Evolutionary conservation across 2,797 vertebrate species (phyloP), one percentile per base, ranked within the genome.

Genomic region (Anisognathus igniventris): DNA sequence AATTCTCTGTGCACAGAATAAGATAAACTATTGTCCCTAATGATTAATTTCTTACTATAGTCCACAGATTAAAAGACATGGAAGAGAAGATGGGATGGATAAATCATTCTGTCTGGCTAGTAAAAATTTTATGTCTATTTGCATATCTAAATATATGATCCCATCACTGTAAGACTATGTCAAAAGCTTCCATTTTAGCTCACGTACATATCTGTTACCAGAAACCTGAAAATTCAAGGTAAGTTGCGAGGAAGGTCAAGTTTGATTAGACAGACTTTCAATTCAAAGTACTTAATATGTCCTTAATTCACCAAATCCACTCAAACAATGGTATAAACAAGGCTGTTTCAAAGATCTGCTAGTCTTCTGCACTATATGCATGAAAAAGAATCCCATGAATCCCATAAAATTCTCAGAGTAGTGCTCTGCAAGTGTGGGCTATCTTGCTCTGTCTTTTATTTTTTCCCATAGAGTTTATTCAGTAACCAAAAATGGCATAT

Each of bases 111-210:
- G 37, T 60, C 80, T 48, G 20, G 9, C 75, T 81, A 65, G 19
- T 73, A 91, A 93, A 78, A 92, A 31, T 17, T 70, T 54, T 47
- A 75, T 81, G 31, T 68, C 18, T 68, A 81, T 95, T 92, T 91
- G 56, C 74, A 87, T 82, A 62, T 76, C 50, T 92, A 88, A 92
- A 88, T 91, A 85, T 90, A 85, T 40, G 24, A 76, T 74, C 25
- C 56, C 8, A 53, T 35, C 37, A 57, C 28, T 71, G 15, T 39
- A 73, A 87, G n/a, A 39, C 45, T 61, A 25, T 56, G n/a, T 66
- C 8, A 73, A 82, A 93, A 87, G 2, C 17, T 79, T 85, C 9
- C 21, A 10, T 24, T 72, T 66, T 60, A 44, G 4, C 51, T 92
- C 61, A 73, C 24, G 56, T 8, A 58, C 8, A 17, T 82, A 56